Base-by-base conservation (phyloP, 2,113 vertebrate genomes). In the Misgurnus mizolepis region DNA sequence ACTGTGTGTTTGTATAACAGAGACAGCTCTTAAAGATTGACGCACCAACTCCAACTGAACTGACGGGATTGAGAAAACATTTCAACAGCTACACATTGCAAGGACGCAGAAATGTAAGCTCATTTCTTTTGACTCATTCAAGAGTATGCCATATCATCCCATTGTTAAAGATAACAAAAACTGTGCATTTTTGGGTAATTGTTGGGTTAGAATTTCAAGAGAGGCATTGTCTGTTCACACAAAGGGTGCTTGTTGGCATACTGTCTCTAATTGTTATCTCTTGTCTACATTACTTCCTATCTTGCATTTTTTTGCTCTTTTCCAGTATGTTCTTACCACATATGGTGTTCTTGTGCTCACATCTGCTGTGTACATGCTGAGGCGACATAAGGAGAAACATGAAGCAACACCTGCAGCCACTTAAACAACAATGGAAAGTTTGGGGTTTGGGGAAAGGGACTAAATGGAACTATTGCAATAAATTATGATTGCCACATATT, bases 41-140 rank as follows among this genome's bases (percentile, higher is more conserved):
- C 27, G 62, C 79, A 0, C 86, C 90, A 0, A 39, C 65, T 27
- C 65, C 86, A 41, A 60, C 40, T 11, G 69, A 91, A 9, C 85
- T 92, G 69, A 92, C 75, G 4, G 88, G 90, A 49, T 90, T 80
- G 86, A 91, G 89, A 82, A 92, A 89, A 64, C 80, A 89, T 79
- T 91, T 92, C 12, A 92, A 91, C 66, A 91, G 89, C 86, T 91
- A 89, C 84, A 90, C 88, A 1, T 64, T 85, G 74, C 82, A 82
- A 56, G 89, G 91, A 0, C 79, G 88, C 9, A 81, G 91, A 79
- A 92, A 91, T 84, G 88, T 92, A 88, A 7, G 45, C 4, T 18
- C 34, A 0, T 6, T 22, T 7, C 49, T 56, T 61, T 40, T 58
- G 1, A 58, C 15, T 56, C 2, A 11, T 12, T 58, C 0, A 18